These are phyloP conservation scores for Drosophila borealis DNA, from an alignment of 2,888 invertebrate genomes.

Conservation along the genomic window DNA sequence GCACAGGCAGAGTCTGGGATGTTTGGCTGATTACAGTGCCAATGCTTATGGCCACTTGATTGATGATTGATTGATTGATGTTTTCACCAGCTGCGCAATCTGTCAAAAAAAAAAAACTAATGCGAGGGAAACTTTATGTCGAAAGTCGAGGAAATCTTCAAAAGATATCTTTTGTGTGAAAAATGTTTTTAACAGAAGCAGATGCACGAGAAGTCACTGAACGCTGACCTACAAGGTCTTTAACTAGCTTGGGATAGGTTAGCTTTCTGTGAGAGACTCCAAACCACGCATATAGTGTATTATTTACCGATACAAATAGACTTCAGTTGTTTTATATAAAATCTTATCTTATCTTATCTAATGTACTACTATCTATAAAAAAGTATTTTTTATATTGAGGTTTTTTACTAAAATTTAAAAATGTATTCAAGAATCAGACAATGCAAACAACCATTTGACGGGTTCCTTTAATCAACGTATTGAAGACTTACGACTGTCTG, in stretches of 20 bases:
- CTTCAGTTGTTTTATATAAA: too few species aligned
- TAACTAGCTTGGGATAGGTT: constrained; percentile 22
- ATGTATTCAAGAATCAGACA: too few species aligned
- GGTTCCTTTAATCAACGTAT: too few species aligned
- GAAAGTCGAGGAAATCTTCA: constrained; percentile 31
- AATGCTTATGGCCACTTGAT: constrained; percentile 54
- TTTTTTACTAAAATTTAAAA: too few species aligned
- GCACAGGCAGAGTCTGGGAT: constrained; percentile 13
- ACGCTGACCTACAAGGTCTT: constrained; percentile 13
- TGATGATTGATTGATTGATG: constrained; percentile 77
- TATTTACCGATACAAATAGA: too few species aligned
- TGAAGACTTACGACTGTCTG: background rate
- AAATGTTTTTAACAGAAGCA: constrained; percentile 15
- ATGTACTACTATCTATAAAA: too few species aligned
- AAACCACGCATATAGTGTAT: too few species aligned
- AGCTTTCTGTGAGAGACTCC: background rate
- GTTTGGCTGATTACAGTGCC: constrained; percentile 36
- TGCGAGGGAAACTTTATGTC: constrained; percentile 39
- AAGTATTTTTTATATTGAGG: too few species aligned
- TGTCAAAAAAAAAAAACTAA: constrained; percentile 48
- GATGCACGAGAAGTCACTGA: constrained; percentile 23
- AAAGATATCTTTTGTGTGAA: constrained; percentile 42
- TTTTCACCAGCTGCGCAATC: constrained; percentile 67
- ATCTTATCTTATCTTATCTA: too few species aligned
- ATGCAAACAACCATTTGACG: too few species aligned